Percentiles rank a stretch among this genome's conserved stretches.
Conservation (phyloP, 2,113 vertebrate genomes). For the Xiphophorus maculatus region DNA sequence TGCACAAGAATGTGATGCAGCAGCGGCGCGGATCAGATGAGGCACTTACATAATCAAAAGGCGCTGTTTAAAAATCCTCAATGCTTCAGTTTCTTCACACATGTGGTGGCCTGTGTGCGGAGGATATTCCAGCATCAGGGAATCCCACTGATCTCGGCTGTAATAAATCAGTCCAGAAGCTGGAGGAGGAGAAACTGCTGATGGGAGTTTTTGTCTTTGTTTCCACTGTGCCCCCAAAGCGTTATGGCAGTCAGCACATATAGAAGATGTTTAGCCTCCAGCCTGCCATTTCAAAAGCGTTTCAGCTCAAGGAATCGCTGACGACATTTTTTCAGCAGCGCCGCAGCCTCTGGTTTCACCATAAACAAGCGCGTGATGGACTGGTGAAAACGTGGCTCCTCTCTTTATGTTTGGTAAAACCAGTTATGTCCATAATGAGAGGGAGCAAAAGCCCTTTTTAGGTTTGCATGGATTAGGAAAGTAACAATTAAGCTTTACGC, state of each 20-base stretch:
- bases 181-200: slow-evolving; percentile 75
- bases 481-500: background rate
- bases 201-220: slow-evolving; percentile 66
- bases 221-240: slow-evolving; percentile 53
- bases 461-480: slow-evolving; percentile 9
- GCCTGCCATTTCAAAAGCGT: slow-evolving; percentile 38
- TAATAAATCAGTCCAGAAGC: slow-evolving; percentile 72
- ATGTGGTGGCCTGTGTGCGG: slow-evolving; percentile 19
- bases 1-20: slow-evolving; percentile 16
- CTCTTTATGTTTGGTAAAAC: slow-evolving; percentile 1
- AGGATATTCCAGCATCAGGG: slow-evolving; percentile 62
- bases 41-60: slow-evolving; percentile 22
- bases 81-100: slow-evolving; percentile 28
- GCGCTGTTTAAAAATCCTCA: slow-evolving; percentile 27
- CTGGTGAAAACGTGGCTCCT: slow-evolving; percentile 4
- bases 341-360: slow-evolving; percentile 13
- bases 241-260: slow-evolving; percentile 57
- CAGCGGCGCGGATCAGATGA: slow-evolving; percentile 17
- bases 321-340: slow-evolving; percentile 34
- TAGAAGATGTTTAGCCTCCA: slow-evolving; percentile 41
- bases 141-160: slow-evolving; percentile 66
- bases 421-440: background rate
- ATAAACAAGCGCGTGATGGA: slow-evolving; percentile 4
- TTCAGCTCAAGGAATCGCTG: slow-evolving; percentile 23
- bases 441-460: slow-evolving; percentile 10